Conservation (phyloP, 2,797 vertebrate genomes). For the Balearica regulorum region DNA sequence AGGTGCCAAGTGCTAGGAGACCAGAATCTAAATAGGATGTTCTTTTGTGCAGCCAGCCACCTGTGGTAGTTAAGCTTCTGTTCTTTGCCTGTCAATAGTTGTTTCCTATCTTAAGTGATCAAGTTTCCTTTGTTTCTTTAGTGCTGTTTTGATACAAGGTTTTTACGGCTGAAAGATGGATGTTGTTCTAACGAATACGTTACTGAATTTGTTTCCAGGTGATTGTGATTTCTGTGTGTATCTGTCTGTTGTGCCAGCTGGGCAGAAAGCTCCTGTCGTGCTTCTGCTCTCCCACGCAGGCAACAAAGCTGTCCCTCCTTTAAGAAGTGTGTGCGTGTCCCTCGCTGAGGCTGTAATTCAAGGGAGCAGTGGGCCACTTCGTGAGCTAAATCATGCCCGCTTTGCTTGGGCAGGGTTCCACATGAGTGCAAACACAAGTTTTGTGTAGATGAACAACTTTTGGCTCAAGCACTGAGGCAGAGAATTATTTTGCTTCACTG, state of each 20-base stretch:
- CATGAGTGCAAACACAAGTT: neutral
- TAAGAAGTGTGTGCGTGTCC: neutral
- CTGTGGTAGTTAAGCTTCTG: neutral
- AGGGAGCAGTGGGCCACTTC: neutral
- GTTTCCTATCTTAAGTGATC: neutral
- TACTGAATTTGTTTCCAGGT: neutral
- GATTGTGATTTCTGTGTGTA: neutral
- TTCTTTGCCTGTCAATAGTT: neutral
- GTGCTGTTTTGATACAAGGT: neutral
- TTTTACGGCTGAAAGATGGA: neutral
- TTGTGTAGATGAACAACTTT: neutral
- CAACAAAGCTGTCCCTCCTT: neutral
- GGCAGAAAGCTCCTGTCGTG: neutral
- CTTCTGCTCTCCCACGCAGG: neutral
- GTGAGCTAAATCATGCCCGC: neutral
- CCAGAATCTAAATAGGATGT: neutral
- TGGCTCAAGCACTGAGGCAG: neutral
- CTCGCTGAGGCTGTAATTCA: neutral
- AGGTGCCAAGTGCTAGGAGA: constrained; percentile 63
- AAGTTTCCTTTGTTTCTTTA: neutral
- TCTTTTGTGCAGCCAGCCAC: neutral
- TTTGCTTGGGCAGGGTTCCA: neutral
- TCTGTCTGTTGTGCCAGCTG: neutral
- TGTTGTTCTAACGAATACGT: neutral
- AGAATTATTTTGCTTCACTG: neutral